Percentiles rank a stretch among this genome's conserved stretches.
Evolutionary conservation across 2,888 invertebrate species (phyloP).

Genomic region (Phyllotreta striolata): DNA sequence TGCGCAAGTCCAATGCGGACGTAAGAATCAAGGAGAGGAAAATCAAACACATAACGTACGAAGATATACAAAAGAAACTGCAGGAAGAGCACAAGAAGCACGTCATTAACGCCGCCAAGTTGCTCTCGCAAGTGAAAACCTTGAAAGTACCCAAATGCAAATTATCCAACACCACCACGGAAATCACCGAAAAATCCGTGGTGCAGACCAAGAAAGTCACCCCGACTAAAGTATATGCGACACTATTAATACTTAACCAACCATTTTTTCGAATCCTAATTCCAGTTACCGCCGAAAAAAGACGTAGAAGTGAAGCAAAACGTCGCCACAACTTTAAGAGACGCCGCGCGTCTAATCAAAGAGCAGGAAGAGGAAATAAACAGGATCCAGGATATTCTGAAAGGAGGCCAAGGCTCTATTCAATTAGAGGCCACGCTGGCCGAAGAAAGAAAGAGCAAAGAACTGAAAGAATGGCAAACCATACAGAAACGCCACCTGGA

Average conservation of each 20-base stretch:
- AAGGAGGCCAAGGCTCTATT: slow-evolving; percentile 61
- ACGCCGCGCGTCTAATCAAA: slow-evolving; percentile 63
- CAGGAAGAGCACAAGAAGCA: slow-evolving; percentile 10
- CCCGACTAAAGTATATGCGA: not conserved
- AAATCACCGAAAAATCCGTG: not conserved
- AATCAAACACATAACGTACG: not conserved
- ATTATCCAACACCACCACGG: not conserved
- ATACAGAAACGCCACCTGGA: slow-evolving; percentile 68
- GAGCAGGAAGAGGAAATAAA: slow-evolving; percentile 63
- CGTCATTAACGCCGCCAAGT: not conserved
- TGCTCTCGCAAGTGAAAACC: not conserved
- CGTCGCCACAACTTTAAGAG: slow-evolving; percentile 63
- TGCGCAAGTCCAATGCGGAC: not conserved
- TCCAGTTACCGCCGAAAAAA: slow-evolving; percentile 38
- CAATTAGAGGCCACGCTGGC: slow-evolving; percentile 62
- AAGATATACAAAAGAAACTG: slow-evolving; percentile 3
- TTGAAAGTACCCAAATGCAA: not conserved
- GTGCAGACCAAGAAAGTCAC: not conserved
- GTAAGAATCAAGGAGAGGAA: not conserved
- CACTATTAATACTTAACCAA: slow-evolving; percentile 41
- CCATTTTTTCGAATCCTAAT: slow-evolving; percentile 28
- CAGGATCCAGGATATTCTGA: slow-evolving; percentile 64
- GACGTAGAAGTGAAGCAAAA: slow-evolving; percentile 61
- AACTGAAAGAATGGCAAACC: slow-evolving; percentile 63
- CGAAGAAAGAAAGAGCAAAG: slow-evolving; percentile 61